Percentiles rank a stretch among this genome's conserved stretches.
phyloP scores from a whole-genome alignment of 2,113 vertebrate species.

The western clawed frog (Xenopus tropicalis) region UCB_Xtro_10.0 CM004449.2:29248001-29248500 shows the following conservation, averaged over 20 bases:
- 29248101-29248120: too few species aligned
- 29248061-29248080: too few species aligned
- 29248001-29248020: too few species aligned
- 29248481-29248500: not conserved
- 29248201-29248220: not conserved
- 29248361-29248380: not conserved
- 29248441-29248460: not conserved
- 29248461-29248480: not conserved
- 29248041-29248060: too few species aligned
- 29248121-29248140: too few species aligned
- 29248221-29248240: not conserved
- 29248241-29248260: not conserved
- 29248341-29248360: not conserved
- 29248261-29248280: not conserved
- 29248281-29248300: not conserved
- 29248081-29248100: too few species aligned
- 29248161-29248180: not conserved
- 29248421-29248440: not conserved
- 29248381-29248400: not conserved
- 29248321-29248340: not conserved
- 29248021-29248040: too few species aligned
- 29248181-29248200: not conserved
- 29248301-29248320: not conserved
- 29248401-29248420: constrained; percentile 2
- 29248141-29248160: not conserved